A percentile compares a stretch with the other conserved stretches of the same genome.
Conservation (phyloP, 2,888 invertebrate genomes). For the Ichneumoninae sp. region DNA sequence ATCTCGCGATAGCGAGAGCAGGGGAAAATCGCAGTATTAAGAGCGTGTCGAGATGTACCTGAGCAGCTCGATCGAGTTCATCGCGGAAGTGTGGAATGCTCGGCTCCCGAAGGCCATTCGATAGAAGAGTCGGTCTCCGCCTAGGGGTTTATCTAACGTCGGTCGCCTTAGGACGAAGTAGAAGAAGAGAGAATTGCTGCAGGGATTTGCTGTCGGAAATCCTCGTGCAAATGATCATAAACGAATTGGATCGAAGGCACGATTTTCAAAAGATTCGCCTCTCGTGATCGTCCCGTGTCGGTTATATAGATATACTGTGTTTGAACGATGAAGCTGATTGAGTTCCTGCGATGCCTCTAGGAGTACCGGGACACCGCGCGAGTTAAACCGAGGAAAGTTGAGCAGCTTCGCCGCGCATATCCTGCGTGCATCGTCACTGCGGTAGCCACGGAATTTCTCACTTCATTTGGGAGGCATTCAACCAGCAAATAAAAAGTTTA, state of each 20-base stretch:
- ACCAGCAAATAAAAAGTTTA: slow-evolving; percentile 31
- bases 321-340: not conserved
- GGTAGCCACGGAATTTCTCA: slow-evolving; percentile 9
- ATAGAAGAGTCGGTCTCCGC: not conserved
- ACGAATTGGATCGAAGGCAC: slow-evolving; percentile 41
- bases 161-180: not conserved
- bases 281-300: slow-evolving; percentile 1
- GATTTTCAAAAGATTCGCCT: slow-evolving; percentile 16
- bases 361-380: not conserved
- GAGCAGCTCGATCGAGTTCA: slow-evolving; percentile 6
- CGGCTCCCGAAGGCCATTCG: slow-evolving; percentile 1
- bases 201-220: slow-evolving; percentile 35
- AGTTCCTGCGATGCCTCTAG: not conserved
- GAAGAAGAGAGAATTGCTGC: slow-evolving; percentile 1
- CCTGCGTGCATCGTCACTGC: not conserved
- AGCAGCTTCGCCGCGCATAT: not conserved
- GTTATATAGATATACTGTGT: not conserved
- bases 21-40: not conserved
- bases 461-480: not conserved
- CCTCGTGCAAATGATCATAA: slow-evolving; percentile 50
- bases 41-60: slow-evolving; percentile 12
- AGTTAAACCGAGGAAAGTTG: not conserved
- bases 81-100: not conserved
- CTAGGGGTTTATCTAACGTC: not conserved
- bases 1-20: slow-evolving; percentile 6